A percentile compares a stretch with the other conserved stretches of the same genome.
phyloP scores from a whole-genome alignment of 2,797 vertebrate genomes.

The Otolemur crassicaudatus region DNA sequence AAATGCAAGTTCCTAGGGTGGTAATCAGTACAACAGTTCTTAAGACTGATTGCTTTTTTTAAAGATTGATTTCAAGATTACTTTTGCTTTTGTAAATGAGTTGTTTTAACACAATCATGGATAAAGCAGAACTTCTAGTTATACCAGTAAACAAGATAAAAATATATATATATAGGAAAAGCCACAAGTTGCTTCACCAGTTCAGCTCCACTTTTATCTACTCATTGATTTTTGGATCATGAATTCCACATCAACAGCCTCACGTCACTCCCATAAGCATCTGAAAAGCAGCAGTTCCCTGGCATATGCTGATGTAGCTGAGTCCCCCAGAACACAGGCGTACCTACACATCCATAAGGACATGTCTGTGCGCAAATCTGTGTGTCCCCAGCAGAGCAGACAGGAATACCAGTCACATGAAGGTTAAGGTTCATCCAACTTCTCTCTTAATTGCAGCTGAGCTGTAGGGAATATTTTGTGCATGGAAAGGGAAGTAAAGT shows the following conservation, averaged over 20 bases:
- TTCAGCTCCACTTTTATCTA: neutral
- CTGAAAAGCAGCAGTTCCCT: neutral
- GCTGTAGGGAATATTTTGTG: neutral
- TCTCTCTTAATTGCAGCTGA: neutral
- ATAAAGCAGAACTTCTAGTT: neutral
- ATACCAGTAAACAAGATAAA: neutral
- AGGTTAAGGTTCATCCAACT: neutral
- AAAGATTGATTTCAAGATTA: neutral
- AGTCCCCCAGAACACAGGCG: rapidly evolving
- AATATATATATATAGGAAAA: neutral
- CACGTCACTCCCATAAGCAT: rapidly evolving
- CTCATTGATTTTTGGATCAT: neutral
- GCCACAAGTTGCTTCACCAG: neutral
- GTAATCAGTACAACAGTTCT: neutral
- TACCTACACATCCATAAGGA: rapidly evolving
- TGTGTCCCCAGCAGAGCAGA: neutral
- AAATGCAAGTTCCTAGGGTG: neutral
- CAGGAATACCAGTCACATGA: neutral
- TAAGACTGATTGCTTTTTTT: neutral
- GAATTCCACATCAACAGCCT: neutral
- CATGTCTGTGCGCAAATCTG: neutral
- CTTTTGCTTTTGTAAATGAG: neutral
- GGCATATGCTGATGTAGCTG: rapidly evolving
- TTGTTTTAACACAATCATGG: neutral
- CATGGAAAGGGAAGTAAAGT: neutral